Evolutionary conservation across 2,113 vertebrate genomes (phyloP).

Genomic region (Lathamus discolor): DNA sequence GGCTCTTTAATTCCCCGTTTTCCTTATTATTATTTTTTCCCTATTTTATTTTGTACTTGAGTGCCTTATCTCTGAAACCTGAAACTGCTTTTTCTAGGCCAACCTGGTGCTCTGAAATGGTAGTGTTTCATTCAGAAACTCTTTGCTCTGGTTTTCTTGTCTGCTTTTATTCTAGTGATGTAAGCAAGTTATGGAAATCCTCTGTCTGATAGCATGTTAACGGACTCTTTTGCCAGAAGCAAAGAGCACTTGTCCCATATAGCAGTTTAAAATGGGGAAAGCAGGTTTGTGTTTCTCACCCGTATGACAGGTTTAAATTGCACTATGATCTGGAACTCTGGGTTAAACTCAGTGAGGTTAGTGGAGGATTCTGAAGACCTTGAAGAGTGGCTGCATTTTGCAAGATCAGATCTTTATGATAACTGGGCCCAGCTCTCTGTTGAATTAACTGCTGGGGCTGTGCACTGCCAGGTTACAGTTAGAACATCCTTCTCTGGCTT

Average conservation of each 20-base stretch:
- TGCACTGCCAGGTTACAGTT: background rate
- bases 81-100: background rate
- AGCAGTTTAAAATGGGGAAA: background rate
- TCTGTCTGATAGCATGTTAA: background rate
- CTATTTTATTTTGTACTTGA: background rate
- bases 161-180: slow-evolving; percentile 1
- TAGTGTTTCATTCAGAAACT: background rate
- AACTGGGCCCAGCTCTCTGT: background rate
- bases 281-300: background rate
- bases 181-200: background rate
- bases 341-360: background rate
- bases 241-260: background rate
- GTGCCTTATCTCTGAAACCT: background rate
- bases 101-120: background rate
- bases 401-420: background rate
- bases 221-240: background rate
- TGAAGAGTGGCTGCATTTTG: background rate
- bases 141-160: background rate
- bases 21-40: background rate
- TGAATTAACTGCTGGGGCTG: background rate
- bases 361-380: background rate
- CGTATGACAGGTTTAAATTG: background rate
- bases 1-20: background rate
- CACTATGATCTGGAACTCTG: background rate
- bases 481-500: background rate